These are phyloP conservation scores for Epinotia demarniana DNA, from an alignment of 2,888 invertebrate genomes.

Conservation along the genomic window DNA sequence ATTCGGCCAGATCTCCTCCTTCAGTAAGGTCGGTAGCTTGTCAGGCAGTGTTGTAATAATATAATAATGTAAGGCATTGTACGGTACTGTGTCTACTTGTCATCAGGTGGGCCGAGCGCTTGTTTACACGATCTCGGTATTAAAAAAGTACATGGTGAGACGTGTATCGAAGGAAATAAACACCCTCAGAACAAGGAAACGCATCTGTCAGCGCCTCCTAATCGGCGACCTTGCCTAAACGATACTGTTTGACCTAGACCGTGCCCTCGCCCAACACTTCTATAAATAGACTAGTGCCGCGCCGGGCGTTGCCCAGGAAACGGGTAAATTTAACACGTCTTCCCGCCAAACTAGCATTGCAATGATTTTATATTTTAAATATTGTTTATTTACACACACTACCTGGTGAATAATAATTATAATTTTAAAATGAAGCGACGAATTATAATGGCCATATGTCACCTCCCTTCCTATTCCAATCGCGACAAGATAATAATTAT, in stretches of 20 bases:
- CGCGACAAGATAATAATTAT: no score
- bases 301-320: constrained; percentile 52
- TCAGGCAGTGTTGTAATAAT: no score
- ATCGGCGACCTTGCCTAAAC: constrained; percentile 53
- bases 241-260: constrained; percentile 59
- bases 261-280: constrained; percentile 51
- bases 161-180: background rate
- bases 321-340: constrained; percentile 22
- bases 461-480: no score
- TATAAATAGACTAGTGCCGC: constrained; percentile 61
- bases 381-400: no score
- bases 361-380: background rate
- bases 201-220: constrained; percentile 42
- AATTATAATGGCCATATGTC: no score
- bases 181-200: constrained; percentile 18
- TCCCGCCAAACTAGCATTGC: constrained; percentile 12
- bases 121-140: background rate
- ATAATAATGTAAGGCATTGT: no score
- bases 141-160: background rate
- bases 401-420: no score
- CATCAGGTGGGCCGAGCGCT: no score
- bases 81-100: no score
- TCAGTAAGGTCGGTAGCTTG: no score
- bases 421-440: no score
- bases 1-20: no score